Conservation (phyloP, 2,797 vertebrate genomes). For the Oryzias dopingdopingensis region DNA sequence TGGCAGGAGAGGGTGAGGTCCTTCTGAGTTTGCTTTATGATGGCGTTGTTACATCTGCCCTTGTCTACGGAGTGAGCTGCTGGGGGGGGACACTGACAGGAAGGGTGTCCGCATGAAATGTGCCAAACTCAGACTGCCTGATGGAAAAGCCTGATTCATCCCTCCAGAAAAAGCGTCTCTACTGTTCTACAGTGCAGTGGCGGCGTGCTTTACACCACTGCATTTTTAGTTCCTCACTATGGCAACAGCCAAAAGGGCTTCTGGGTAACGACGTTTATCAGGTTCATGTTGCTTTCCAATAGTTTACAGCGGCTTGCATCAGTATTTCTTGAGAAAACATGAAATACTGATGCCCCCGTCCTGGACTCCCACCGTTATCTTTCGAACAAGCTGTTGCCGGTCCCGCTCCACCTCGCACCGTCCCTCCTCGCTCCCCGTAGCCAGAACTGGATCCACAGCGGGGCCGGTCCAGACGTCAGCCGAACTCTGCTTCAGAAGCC, state of each 20-base stretch:
- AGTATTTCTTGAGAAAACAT: too few relatives aligned
- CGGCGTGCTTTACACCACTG: too few relatives aligned
- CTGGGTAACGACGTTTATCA: not conserved
- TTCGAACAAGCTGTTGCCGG: not conserved
- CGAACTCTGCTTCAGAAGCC: slow-evolving; percentile 25
- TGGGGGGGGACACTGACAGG: too few relatives aligned
- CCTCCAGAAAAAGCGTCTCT: too few relatives aligned
- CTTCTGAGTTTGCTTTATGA: too few relatives aligned
- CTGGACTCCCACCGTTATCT: slow-evolving; percentile 25
- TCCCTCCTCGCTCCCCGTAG: not conserved
- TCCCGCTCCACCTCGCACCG: not conserved
- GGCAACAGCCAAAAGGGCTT: not conserved
- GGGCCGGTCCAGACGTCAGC: not conserved
- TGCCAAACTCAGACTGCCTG: too few relatives aligned
- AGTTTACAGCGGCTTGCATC: not conserved
- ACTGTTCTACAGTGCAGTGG: too few relatives aligned
- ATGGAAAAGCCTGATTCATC: too few relatives aligned
- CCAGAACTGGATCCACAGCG: fast-evolving
- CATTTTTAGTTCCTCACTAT: slow-evolving; percentile 1
- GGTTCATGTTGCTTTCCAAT: not conserved
- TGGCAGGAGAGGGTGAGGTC: too few relatives aligned
- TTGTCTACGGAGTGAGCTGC: too few relatives aligned
- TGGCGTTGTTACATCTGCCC: too few relatives aligned
- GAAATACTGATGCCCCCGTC: not conserved
- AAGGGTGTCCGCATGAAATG: too few relatives aligned